Base-by-base conservation (phyloP, 2,113 vertebrate genomes). In the Anseranas semipalmata region DNA sequence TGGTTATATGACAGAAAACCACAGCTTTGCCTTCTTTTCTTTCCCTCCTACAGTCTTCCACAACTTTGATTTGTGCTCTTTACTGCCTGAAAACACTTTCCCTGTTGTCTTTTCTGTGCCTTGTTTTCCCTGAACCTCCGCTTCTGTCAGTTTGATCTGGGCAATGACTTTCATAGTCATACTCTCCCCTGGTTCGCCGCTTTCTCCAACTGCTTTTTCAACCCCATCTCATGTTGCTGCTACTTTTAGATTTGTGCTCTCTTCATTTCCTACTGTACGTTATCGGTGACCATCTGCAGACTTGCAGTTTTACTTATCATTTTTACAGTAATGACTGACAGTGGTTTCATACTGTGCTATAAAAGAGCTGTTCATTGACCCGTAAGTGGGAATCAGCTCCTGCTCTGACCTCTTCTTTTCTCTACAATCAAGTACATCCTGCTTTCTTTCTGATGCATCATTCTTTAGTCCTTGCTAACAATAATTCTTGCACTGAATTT, bases 311-410 rank as follows among this genome's bases (percentile, higher is more conserved):
- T 77, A 77, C 72, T 84, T 63, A 86, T 25, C 52, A 53, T 78
- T 92, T 94, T 87, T 84, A 80, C 45, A 86, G 46, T 73, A 52
- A 10, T 86, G 83, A 86, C 56, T 93, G 88, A 81, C 10, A 63
- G 59, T 30, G 13, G 37, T 90, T 53, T 66, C 50, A 90, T 27
- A 50, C 37, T 12, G 1, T 81, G 76, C 68, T 81, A 27, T 89
- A 52, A 81, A 94, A 84, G 65, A 92, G 16, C n/a, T 95, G 72
- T 78, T 95, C 89, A 67, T 46, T 93, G 90, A 89, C 84, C 80
- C 11, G 0, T 75, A 78, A 93, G 46, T 16, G 46, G 75, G 15
- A 95, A 63, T 68, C n/a, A 84, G n/a, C 59, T 92, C 46, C 52
- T 95, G 35, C 59, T 39, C 76, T 81, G 88, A 90, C 68, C 70